phyloP scores from a whole-genome alignment of 1,140 invertebrate species.

The Drosophila insularis region DNA sequence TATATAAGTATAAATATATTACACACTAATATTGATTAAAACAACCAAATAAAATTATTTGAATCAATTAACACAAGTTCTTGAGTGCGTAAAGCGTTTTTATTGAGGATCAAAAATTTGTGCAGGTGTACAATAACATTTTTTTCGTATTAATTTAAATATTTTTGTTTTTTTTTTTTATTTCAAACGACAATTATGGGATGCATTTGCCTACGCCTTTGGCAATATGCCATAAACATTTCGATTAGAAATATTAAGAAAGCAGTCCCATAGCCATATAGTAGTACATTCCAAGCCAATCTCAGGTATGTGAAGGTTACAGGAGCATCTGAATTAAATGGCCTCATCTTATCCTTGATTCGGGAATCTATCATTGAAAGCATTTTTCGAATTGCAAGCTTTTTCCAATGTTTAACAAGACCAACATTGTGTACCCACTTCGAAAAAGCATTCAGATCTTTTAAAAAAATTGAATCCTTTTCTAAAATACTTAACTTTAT shows the following conservation, averaged over 20 bases:
- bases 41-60: too few species aligned
- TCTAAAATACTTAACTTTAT: slow-evolving; percentile 1
- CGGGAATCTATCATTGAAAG: neutral
- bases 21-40: too few species aligned
- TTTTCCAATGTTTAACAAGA: neutral
- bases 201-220: neutral
- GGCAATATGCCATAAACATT: neutral
- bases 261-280: slow-evolving; percentile 3
- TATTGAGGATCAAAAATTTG: too few species aligned
- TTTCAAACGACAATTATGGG: neutral
- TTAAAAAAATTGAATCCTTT: slow-evolving; percentile 16
- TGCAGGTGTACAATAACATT: too few species aligned
- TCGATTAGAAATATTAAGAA: slow-evolving; percentile 23
- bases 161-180: too few species aligned
- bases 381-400: neutral
- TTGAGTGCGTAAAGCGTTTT: too few species aligned
- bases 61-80: too few species aligned
- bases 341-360: too few species aligned
- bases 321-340: neutral
- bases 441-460: neutral
- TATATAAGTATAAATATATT: too few species aligned
- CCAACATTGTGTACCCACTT: slow-evolving; percentile 1
- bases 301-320: slow-evolving; percentile 13
- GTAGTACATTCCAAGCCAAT: neutral
- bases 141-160: too few species aligned